Base-by-base conservation (phyloP, 2,888 invertebrate species). In the Autographa gamma region DNA sequence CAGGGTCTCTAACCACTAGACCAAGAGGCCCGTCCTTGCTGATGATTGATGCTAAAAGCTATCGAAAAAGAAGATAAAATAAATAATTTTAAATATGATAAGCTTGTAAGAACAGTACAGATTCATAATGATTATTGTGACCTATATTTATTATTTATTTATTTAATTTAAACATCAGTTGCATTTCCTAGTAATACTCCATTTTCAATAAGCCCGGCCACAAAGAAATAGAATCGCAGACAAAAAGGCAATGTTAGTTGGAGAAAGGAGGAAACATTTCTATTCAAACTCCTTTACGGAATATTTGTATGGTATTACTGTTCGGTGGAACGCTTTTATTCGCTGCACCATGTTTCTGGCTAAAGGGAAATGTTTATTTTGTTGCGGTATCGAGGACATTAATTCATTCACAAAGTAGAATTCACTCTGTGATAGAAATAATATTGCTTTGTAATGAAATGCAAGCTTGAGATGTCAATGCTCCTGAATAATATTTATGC, bases 241-340 rank as follows among this genome's bases (percentile, higher is more conserved):
- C 31, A 14, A 38, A 61, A 77, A 70, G 54, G 59, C 64, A 19
- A 54, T 66, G 56, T 52, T 63, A 52, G 66, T 56, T 8, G 43
- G n/a, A 66, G 66, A 59, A 66, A 68, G 19, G 19, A 66, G 59
- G 65, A 34, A 78, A 68, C 54, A 16, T 71, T 77, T 71, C 60
- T 66, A 78, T 78, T 71, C 60, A 66, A 68, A 70, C 54, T 56
- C 67, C 70, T 63, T 77, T 67, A 60, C 7, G 8, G 58, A 71
- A 70, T 67, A 16, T 74, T 78, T 78, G 58, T 78, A 77, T 71
- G 70, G 74, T 64, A 63, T 69, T 60, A 52, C 32, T 68, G 38
- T 54, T 25, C 8, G 25, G 8, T 19, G n/a, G 4, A 14, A 25
- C 41, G 68, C 72, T 56, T 59, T 56, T 25, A 56, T 56, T 56